These are phyloP conservation scores for Schlechtendalia chinensis DNA, from an alignment of 1,140 invertebrate genomes.

Conservation along the genomic window DNA sequence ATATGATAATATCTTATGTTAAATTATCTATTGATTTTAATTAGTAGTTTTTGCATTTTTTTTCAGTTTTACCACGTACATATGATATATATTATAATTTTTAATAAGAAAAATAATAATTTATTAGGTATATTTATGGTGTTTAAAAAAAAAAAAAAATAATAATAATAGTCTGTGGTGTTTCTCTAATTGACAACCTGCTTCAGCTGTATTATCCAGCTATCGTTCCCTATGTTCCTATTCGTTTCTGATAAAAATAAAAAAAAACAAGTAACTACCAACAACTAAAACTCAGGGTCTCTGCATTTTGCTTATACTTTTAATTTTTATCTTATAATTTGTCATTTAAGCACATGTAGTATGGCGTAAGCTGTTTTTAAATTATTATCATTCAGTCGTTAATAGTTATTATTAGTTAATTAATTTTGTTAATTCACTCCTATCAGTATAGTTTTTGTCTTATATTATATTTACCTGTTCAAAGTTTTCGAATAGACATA, in stretches of 20 bases:
- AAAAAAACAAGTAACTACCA: too few species aligned
- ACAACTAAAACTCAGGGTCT: background rate
- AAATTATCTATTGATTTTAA: too few species aligned
- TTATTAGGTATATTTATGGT: too few species aligned
- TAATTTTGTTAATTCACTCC: background rate
- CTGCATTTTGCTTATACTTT: background rate
- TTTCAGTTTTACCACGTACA: background rate
- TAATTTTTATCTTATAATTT: conserved; percentile 4
- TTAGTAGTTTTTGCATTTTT: background rate
- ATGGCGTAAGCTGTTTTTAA: conserved; percentile 2
- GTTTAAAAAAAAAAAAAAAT: background rate
- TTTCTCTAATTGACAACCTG: conserved; percentile 19
- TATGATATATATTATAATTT: too few species aligned
- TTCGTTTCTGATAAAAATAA: too few species aligned
- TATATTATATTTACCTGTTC: background rate
- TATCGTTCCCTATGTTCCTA: background rate
- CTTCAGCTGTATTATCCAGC: background rate
- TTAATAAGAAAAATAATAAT: too few species aligned
- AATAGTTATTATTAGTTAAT: conserved; percentile 2
- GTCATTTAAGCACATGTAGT: conserved; percentile 22
- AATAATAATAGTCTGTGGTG: background rate
- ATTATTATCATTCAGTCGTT: background rate
- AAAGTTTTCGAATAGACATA: background rate
- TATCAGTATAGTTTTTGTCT: background rate
- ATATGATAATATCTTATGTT: too few species aligned